Percentiles rank a stretch among this genome's conserved stretches.
These are phyloP conservation scores for Hydrophis major DNA, from an alignment of 2,797 vertebrate species.

Conservation along the genomic window DNA sequence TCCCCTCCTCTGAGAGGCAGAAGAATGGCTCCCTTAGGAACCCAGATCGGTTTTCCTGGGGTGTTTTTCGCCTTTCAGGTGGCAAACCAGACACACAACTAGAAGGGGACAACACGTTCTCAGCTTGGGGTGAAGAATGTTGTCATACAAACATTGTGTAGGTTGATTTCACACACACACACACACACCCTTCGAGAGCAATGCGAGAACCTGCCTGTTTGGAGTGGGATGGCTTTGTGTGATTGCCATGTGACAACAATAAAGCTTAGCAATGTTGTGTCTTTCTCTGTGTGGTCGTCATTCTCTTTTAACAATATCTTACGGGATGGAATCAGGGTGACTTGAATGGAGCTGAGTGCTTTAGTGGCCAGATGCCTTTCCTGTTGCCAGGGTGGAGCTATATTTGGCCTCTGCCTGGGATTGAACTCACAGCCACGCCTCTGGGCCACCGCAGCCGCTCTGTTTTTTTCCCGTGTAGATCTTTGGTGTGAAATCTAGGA, in stretches of 20 bases:
- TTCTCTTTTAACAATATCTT: too few relatives aligned
- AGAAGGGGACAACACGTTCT: rapidly evolving
- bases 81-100: neutral
- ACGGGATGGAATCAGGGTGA: too few relatives aligned
- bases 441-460: too few relatives aligned
- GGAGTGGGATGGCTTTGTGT: neutral
- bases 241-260: neutral
- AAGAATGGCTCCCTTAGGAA: neutral
- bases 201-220: neutral
- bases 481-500: neutral
- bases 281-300: neutral
- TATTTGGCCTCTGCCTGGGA: too few relatives aligned
- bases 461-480: neutral
- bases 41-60: neutral
- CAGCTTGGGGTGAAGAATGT: neutral
- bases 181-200: neutral
- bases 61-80: neutral
- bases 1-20: neutral
- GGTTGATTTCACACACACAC: neutral
- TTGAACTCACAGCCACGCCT: too few relatives aligned
- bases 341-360: too few relatives aligned
- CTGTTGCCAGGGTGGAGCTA: too few relatives aligned
- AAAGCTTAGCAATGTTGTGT: neutral
- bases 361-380: too few relatives aligned
- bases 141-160: neutral